Evolutionary conservation across 2,113 vertebrate species (phyloP).

Genomic region (Clupea harengus): DNA sequence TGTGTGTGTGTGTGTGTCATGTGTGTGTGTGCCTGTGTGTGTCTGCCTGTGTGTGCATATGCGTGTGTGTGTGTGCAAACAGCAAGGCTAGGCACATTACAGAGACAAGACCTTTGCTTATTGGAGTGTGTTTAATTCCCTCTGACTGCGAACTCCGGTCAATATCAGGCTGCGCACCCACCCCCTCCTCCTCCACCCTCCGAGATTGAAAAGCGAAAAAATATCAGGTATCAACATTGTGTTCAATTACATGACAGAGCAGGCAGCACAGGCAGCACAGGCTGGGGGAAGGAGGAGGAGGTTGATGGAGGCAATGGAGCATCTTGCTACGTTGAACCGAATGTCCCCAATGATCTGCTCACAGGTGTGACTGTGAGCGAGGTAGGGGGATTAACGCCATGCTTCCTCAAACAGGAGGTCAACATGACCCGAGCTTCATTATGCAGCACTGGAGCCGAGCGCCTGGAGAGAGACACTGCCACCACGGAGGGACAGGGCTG

Average conservation of each 20-base stretch:
- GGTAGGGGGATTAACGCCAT: background rate
- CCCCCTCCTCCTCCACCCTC: slow-evolving; percentile 37
- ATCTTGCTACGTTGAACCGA: background rate
- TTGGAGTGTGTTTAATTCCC: slow-evolving; percentile 49
- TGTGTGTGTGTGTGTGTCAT: background rate
- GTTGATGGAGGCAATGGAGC: background rate
- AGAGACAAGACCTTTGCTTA: background rate
- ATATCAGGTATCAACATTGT: slow-evolving; percentile 42
- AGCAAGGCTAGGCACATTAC: background rate
- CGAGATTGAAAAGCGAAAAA: slow-evolving; percentile 40
- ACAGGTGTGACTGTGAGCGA: background rate
- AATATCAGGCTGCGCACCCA: slow-evolving; percentile 40
- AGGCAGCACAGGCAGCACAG: slow-evolving; percentile 32
- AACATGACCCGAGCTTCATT: background rate
- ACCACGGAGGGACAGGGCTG: slow-evolving; percentile 30
- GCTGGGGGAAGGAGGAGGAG: slow-evolving; percentile 7
- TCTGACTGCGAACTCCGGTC: slow-evolving; percentile 50
- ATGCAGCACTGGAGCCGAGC: background rate
- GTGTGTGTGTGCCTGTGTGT: background rate
- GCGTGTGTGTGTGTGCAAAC: background rate
- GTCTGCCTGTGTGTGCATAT: background rate
- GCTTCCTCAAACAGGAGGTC: background rate
- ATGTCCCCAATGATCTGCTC: background rate
- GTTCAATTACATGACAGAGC: slow-evolving; percentile 46
- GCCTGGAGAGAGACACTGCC: slow-evolving; percentile 14